Conservation (phyloP, 2,888 invertebrate species). For the Atherix ibis region DNA sequence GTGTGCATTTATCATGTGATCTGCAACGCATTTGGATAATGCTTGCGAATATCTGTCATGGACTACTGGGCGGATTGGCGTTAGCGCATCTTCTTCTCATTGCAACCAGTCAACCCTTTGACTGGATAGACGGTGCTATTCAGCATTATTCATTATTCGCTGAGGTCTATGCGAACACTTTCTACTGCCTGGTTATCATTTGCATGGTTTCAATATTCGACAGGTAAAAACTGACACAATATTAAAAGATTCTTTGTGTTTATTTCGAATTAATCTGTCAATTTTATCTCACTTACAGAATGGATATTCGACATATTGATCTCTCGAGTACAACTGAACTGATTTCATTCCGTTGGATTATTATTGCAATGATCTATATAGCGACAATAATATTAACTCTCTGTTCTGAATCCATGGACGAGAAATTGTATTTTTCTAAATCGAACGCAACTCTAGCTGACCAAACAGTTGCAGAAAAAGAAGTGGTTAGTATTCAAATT, state of each 20-base stretch:
- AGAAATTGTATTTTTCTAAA: conserved; percentile 26
- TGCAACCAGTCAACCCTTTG: conserved; percentile 28
- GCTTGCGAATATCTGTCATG: conserved; percentile 39
- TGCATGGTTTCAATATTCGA: conserved; percentile 41
- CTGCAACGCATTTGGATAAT: conserved; percentile 39
- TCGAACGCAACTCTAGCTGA: conserved; percentile 26
- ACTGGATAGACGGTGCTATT: conserved; percentile 27
- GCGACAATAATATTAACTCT: conserved; percentile 33
- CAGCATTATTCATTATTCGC: conserved; percentile 31
- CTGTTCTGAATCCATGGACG: conserved; percentile 32
- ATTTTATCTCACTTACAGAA: conserved; percentile 17
- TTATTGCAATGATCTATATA: conserved; percentile 33
- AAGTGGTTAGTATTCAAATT: background rate
- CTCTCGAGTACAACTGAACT: conserved; percentile 28
- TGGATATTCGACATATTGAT: conserved; percentile 32
- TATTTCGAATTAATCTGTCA: background rate
- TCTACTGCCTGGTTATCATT: conserved; percentile 37
- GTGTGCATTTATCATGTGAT: conserved; percentile 29
- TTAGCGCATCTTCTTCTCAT: conserved; percentile 32
- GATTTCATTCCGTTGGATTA: conserved; percentile 32
- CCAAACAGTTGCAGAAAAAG: conserved; percentile 30
- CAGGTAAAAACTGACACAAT: conserved; percentile 26
- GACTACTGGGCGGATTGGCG: conserved; percentile 38
- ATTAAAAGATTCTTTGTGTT: background rate
- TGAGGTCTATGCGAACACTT: conserved; percentile 32